A percentile compares a stretch with the other conserved stretches of the same genome.
Conservation (phyloP, 1,140 invertebrate genomes). For the Scaptomyza hsui region DNA sequence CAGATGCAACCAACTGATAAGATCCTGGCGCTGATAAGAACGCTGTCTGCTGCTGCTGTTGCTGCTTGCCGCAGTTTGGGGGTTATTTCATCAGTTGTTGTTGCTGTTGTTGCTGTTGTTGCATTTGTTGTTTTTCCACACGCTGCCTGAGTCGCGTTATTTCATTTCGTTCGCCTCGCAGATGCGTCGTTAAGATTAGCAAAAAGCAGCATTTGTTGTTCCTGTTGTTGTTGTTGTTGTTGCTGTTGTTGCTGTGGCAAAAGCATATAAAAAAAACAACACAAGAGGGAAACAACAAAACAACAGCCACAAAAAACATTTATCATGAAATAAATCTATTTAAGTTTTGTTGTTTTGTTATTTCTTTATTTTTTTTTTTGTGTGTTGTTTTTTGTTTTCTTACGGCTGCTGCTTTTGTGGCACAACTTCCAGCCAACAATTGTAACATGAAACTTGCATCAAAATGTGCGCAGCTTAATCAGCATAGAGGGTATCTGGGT, state of each 20-base stretch:
- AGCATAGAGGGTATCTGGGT: conserved; percentile 29
- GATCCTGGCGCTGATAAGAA: conserved; percentile 79
- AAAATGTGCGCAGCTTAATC: conserved; percentile 34
- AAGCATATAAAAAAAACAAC: conserved; percentile 60
- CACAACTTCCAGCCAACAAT: conserved; percentile 17
- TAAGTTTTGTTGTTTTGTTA: conserved; percentile 56
- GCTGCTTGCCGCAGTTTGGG: conserved; percentile 31
- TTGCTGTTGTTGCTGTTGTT: conserved; percentile 34
- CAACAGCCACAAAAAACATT: conserved; percentile 70
- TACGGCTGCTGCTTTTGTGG: conserved; percentile 22
- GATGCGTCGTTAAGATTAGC: conserved; percentile 79
- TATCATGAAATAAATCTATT: conserved; percentile 82
- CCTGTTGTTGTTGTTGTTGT: conserved; percentile 49
- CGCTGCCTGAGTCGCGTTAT: conserved; percentile 62
- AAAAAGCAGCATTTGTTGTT: conserved; percentile 55
- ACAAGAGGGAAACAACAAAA: conserved; percentile 38
- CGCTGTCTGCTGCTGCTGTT: conserved; percentile 21
- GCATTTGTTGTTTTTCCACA: conserved; percentile 56
- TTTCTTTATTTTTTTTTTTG: conserved; percentile 26
- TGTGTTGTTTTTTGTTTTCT: conserved; percentile 11
- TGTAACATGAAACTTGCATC: conserved; percentile 66
- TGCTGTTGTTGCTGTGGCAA: conserved; percentile 59
- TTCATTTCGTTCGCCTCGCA: conserved; percentile 76
- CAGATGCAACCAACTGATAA: conserved; percentile 62
- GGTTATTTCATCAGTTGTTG: conserved; percentile 39